Base-by-base conservation (phyloP, 2,797 vertebrate species). In the Etheostoma perlongum region DNA sequence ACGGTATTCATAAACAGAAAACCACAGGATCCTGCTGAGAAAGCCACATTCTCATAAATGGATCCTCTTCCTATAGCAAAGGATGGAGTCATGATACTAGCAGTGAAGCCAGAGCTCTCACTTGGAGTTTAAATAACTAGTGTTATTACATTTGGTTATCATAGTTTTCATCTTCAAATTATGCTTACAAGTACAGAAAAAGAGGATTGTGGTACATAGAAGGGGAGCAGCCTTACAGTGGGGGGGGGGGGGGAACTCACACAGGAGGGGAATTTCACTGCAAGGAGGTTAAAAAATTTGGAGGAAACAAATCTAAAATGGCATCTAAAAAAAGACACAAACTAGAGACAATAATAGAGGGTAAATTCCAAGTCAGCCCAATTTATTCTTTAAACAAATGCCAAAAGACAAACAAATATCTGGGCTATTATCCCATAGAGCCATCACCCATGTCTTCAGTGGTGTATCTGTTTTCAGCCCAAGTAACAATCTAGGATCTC, bases 1-100 rank as follows among this genome's bases (percentile, higher is more conserved):
- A 91, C 70, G 79, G 84, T 79, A 78, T 88, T 88, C 74, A 83
- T 89, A 86, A 92, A 91, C 90, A 87, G 63, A 77, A 79, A 89
- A 74, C 90, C 90, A 73, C 83, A 77, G 71, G 74, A 84, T 65
- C 78, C 73, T 71, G 74, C 73, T 87, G 86, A 89, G 79, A 89
- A 88, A 89, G 72, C 84, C 74, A 82, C 73, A 80, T 81, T 91
- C 88, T 91, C 89, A 87, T 83, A 88, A 87, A 86, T 57, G 78
- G 72, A 78, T 80, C 78, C 27, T 85, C 84, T 74, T 78, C 60
- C 75, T 77, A 40, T 40, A 33, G 55, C 47, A 74, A 53, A 60
- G 49, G n/a, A 83, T 60, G 11, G 9, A 74, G 78, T 66, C 76
- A 72, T 65, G 85, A 78, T n/a, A 76, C 23, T 47, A 59, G 18